Evolutionary conservation across 2,113 vertebrate genomes (phyloP).

Genomic region (Carettochelys insculpta): DNA sequence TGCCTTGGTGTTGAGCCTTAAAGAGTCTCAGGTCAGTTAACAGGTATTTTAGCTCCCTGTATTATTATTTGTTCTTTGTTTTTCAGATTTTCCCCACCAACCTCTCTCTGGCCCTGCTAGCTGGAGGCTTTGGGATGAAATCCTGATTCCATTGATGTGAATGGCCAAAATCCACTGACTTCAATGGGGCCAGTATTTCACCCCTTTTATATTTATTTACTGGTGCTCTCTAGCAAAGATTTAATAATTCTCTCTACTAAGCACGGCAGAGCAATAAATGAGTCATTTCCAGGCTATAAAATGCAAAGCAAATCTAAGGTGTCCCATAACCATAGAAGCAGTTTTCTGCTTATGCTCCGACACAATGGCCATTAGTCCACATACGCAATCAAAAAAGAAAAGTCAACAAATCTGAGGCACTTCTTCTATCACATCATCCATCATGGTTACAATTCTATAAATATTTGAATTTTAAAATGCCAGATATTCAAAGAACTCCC

Average conservation of each 20-base stretch:
- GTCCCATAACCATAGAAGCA: neutral
- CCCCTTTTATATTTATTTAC: neutral
- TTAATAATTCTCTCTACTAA: neutral
- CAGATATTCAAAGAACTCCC: neutral
- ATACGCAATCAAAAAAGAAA: neutral
- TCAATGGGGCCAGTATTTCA: neutral
- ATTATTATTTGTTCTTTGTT: neutral
- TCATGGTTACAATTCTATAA: neutral
- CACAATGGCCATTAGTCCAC: too few relatives aligned
- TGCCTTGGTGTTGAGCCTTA: neutral
- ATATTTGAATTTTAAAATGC: neutral
- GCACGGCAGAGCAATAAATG: accelerated
- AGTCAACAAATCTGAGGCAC: neutral
- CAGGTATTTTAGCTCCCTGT: neutral
- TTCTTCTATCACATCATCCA: neutral
- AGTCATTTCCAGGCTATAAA: neutral
- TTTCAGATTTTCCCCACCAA: neutral
- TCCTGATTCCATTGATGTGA: neutral
- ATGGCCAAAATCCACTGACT: neutral
- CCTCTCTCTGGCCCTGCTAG: neutral
- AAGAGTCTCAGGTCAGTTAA: neutral
- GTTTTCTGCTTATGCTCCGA: too few relatives aligned
- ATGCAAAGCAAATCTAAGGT: neutral
- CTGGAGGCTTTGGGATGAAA: neutral
- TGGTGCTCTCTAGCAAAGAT: neutral